phyloP scores from a whole-genome alignment of 2,888 invertebrate species.

The Cryptus viduatorius region DNA sequence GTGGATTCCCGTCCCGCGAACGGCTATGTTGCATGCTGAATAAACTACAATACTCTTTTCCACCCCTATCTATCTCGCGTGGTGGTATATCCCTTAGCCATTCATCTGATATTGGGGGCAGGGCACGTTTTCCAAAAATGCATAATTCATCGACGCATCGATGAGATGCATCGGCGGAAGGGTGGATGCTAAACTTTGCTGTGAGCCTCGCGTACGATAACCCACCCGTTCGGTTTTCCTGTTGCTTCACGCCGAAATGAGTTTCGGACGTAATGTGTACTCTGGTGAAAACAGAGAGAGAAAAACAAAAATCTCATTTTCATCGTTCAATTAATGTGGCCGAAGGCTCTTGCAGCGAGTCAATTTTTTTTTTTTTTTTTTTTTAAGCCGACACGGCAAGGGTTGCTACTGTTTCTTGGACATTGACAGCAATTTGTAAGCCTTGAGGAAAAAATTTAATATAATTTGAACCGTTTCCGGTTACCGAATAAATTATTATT shows the following conservation, averaged over 20 bases:
- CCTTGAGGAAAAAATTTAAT: too few species aligned
- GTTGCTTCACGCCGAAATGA: slow-evolving; percentile 20
- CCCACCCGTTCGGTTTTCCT: not conserved
- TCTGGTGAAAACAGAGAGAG: not conserved
- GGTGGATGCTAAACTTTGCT: slow-evolving; percentile 16
- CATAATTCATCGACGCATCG: slow-evolving; percentile 54
- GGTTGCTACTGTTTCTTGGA: not conserved
- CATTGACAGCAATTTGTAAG: too few species aligned
- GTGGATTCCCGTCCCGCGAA: slow-evolving; percentile 8
- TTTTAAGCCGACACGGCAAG: not conserved
- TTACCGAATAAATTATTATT: too few species aligned
- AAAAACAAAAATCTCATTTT: slow-evolving; percentile 20
- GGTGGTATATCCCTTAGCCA: slow-evolving; percentile 15
- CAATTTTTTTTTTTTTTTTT: not conserved
- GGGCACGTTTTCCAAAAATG: slow-evolving; percentile 39
- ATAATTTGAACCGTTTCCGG: too few species aligned
- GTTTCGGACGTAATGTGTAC: not conserved
- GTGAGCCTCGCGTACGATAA: not conserved
- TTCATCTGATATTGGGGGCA: slow-evolving; percentile 15
- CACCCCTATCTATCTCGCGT: not conserved
- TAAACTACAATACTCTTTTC: slow-evolving; percentile 45
- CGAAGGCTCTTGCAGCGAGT: not conserved
- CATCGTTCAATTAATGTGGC: slow-evolving; percentile 1
- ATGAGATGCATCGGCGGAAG: slow-evolving; percentile 31
- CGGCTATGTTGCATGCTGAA: slow-evolving; percentile 26